These are phyloP conservation scores for Cheilosia soror DNA, from an alignment of 2,888 invertebrate species.

Conservation along the genomic window DNA sequence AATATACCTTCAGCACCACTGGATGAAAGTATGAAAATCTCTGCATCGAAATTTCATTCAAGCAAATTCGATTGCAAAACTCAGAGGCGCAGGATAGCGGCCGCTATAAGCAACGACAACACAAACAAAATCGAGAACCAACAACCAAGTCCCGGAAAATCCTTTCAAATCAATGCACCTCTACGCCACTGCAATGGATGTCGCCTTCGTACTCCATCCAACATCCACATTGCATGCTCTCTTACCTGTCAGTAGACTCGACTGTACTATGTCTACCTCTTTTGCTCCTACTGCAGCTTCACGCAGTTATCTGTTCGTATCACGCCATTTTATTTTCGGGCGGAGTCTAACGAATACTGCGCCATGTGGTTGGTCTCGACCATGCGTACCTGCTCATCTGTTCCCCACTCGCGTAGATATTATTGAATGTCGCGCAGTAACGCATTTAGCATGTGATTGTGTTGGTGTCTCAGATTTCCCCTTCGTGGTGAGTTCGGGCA, in stretches of 20 bases:
- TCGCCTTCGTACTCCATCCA: background rate
- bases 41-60: constrained; percentile 57
- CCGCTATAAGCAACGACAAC: constrained; percentile 8
- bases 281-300: constrained; percentile 12
- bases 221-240: constrained; percentile 5
- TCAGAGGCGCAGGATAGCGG: constrained; percentile 28
- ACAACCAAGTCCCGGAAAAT: constrained; percentile 65
- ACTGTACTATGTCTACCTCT: constrained; percentile 19
- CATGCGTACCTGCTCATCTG: constrained; percentile 61
- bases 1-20: background rate
- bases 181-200: constrained; percentile 64
- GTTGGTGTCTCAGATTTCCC: constrained; percentile 34
- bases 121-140: constrained; percentile 36
- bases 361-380: constrained; percentile 69
- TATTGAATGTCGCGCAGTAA: constrained; percentile 11
- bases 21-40: constrained; percentile 52
- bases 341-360: constrained; percentile 78
- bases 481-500: constrained; percentile 49
- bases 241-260: constrained; percentile 18
- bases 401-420: constrained; percentile 57
- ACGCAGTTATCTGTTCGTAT: background rate
- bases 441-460: constrained; percentile 15
- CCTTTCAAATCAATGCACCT: constrained; percentile 57
- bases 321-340: constrained; percentile 83
- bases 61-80: constrained; percentile 52